Base-by-base conservation (phyloP, 2,797 vertebrate species). In the Sebastes alutus region DNA sequence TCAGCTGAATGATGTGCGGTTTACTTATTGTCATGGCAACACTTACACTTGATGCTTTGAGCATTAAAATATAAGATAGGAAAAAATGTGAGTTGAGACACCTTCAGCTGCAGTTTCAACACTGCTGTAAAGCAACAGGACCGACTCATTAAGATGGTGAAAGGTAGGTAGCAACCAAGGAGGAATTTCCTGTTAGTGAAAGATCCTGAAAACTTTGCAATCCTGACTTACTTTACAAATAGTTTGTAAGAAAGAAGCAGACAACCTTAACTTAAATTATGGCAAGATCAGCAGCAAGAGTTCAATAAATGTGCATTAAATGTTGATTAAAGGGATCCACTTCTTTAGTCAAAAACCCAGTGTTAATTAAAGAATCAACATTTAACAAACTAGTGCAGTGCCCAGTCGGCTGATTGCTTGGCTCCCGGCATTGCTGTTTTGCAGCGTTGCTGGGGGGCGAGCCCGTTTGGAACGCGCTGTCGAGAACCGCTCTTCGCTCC, bases 21-120 rank as follows among this genome's bases (percentile, higher is more conserved):
- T 77, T 49, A 59, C 64, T 83, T 62, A 73, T 66, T 72, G 80
- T 81, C 75, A 81, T 77, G 80, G 77, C 70, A 85, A 84, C 75
- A 71, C 55, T 69, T 62, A 29, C 38, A 52, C 49, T 60, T n/a
- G 18, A 66, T 27, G 55, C 38, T 80, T 56, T 38, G 8, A 75
- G 30, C 25, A 77, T 71, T 85, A 6, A 49, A 27, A 78, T 72
- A 54, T 27, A 65, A 56, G 42, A 68, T 46, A 46, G 62, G 29
- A 5, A 29, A 4, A 67, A 33, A 6, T 33, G 10, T 25, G 7
- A 22, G 56, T 22, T 33, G 46, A 63, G n/a, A 22, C 12, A 18
- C n/a, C 12, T 33, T 9, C 16, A 20, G 49, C 61, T 35, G 62
- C 38, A 13, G 12, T 23, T 8, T 52, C 60, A 25, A 49, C 18